phyloP scores from a whole-genome alignment of 2,113 vertebrate genomes.

The Anolis sagrei region DNA sequence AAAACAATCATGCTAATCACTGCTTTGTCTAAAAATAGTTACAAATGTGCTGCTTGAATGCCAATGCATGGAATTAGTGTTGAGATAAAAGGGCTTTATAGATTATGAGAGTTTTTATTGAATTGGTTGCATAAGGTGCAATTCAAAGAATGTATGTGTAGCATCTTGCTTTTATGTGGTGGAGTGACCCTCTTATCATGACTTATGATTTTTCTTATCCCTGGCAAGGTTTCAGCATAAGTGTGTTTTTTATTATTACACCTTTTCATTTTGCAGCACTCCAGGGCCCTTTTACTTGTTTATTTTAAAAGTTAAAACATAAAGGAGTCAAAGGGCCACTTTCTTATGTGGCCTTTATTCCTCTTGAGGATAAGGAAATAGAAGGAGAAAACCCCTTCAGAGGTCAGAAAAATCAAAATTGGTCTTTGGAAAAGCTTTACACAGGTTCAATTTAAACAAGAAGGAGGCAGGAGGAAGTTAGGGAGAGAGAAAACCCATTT shows the following conservation, averaged over 20 bases:
- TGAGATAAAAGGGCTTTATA: background rate
- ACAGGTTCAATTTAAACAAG: slow-evolving; percentile 49
- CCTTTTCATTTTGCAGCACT: slow-evolving; percentile 47
- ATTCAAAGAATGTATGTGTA: background rate
- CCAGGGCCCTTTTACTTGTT: slow-evolving; percentile 38
- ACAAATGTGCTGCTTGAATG: background rate
- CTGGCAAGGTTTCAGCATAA: background rate
- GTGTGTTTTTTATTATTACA: background rate
- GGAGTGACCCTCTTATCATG: background rate
- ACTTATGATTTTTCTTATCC: background rate
- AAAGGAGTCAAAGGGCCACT: slow-evolving; percentile 45
- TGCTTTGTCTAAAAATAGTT: background rate
- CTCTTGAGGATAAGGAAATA: slow-evolving; percentile 38
- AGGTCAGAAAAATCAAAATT: slow-evolving; percentile 46
- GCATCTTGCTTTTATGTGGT: background rate
- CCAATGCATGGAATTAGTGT: background rate
- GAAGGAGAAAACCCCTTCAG: slow-evolving; percentile 16
- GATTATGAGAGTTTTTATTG: background rate
- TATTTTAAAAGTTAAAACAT: slow-evolving; percentile 38
- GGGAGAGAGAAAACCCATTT: slow-evolving; percentile 11
- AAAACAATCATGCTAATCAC: background rate
- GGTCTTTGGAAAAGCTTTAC: slow-evolving; percentile 47
- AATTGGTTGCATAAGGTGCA: background rate
- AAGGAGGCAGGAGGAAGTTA: background rate
- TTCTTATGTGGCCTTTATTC: slow-evolving; percentile 56